Base-by-base conservation (phyloP, 2,888 invertebrate species). In the Eugnorisma glareosa region DNA sequence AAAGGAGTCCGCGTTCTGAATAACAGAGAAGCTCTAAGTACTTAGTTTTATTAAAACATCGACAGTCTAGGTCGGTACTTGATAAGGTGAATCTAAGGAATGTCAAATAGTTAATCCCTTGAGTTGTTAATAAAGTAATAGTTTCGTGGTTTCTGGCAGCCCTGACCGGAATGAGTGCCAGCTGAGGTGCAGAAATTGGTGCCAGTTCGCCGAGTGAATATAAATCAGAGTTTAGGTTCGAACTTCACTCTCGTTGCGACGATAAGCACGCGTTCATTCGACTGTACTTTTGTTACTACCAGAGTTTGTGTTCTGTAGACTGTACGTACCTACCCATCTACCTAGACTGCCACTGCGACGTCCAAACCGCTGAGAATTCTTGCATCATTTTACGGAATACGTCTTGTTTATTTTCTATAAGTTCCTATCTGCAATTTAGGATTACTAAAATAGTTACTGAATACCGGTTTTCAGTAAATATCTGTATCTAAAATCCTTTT, bases 151-250 rank as follows among this genome's bases (percentile, higher is more conserved):
- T 78, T 64, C 82, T 88, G 90, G 88, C 89, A 90, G 68, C 87
- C 87, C 85, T 87, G 75, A 61, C 40, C 70, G 71, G 61, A 77
- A 77, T 72, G 86, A 80, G 73, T 86, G 84, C 88, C 87, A 87
- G 87, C 88, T 79, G 88, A 90, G 88, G 90, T 90, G 90, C 86
- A 87, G 89, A 89, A 88, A 89, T 86, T 83, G 84, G 82, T 83
- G 87, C 85, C 86, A 88, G 86, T 86, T 83, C 88, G 84, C 88
- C 85, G 82, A 88, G 88, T 90, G 91, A 90, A 93, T 92, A 92
- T 93, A 93, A 93, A 93, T 93, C 92, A 92, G 87, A 90, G 85
- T 92, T 92, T 90, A 91, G 89, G 86, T 89, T 88, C 84, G 85
- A 87, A 88, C 88, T 89, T 89, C 86, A 85, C 89, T 89, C 86